These are phyloP conservation scores for Oxytorus armatus DNA, from an alignment of 2,888 invertebrate species.

Conservation along the genomic window DNA sequence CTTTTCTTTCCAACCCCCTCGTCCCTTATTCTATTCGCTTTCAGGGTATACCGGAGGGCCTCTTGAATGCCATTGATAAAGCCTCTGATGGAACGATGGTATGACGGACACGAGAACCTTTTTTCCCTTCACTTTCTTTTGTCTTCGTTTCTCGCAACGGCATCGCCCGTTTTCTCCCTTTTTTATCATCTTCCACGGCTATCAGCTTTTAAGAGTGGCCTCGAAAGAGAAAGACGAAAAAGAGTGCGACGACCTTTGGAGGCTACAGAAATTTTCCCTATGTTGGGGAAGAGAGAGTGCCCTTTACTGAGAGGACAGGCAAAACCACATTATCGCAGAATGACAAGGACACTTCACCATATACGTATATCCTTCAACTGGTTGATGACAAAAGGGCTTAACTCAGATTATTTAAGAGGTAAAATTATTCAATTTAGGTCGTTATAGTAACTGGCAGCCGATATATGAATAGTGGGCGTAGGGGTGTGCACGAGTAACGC, in stretches of 20 bases:
- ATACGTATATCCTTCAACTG: no score
- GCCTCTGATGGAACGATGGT: not conserved
- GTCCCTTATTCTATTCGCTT: conserved; percentile 11
- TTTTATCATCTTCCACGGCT: conserved; percentile 33
- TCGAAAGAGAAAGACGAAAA: conserved; percentile 54
- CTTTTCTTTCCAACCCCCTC: conserved; percentile 2
- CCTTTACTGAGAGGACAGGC: conserved; percentile 16
- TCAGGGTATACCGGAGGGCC: not conserved
- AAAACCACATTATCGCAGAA: conserved; percentile 60
- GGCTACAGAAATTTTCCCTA: conserved; percentile 46
- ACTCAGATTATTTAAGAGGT: not conserved
- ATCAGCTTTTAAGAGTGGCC: conserved; percentile 48
- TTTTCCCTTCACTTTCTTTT: conserved; percentile 2
- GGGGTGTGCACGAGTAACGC: conserved; percentile 23
- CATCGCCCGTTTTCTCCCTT: conserved; percentile 20
- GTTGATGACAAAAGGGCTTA: not conserved
- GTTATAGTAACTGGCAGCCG: not conserved
- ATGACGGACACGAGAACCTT: conserved; percentile 4
- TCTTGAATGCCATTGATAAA: conserved; percentile 45
- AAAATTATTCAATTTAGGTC: not conserved
- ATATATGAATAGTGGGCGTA: conserved; percentile 4
- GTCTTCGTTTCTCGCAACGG: not conserved
- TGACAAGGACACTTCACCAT: conserved; percentile 51
- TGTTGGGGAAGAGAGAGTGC: conserved; percentile 11
- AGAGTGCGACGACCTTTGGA: conserved; percentile 65